Conservation (phyloP, 2,888 invertebrate genomes). For the Lepeophtheirus nordmannii region DNA sequence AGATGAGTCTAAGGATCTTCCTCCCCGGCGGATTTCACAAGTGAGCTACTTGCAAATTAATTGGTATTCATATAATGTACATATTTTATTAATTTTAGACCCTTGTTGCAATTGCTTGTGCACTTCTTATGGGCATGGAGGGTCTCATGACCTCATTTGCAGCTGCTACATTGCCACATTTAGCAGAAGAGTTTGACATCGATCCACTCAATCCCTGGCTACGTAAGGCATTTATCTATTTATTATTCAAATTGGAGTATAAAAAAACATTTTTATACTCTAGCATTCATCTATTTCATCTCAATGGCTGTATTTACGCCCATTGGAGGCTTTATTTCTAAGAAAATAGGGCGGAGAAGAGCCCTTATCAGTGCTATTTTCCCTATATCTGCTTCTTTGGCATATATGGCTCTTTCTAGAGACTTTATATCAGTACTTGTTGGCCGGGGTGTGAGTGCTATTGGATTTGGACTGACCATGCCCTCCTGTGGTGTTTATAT, state of each 20-base stretch:
- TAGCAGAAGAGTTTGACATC: not conserved
- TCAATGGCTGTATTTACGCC: slow-evolving; percentile 1
- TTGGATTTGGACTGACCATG: not conserved
- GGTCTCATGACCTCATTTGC: slow-evolving; percentile 1
- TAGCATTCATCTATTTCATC: not conserved
- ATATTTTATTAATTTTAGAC: not conserved
- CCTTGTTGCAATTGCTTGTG: not conserved
- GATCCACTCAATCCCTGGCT: not conserved
- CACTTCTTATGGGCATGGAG: not conserved
- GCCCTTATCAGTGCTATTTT: not conserved
- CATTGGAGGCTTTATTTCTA: not conserved
- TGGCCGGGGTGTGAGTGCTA: not conserved
- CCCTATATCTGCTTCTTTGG: not conserved
- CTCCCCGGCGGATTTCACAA: too few relatives aligned
- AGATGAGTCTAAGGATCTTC: too few relatives aligned
- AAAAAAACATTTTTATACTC: not conserved
- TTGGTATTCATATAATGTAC: not conserved
- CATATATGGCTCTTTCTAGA: not conserved
- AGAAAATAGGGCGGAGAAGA: not conserved
- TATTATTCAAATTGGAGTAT: too few relatives aligned
- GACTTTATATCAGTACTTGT: not conserved
- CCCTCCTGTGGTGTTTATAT: not conserved
- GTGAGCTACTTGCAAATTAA: too few relatives aligned
- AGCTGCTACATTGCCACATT: not conserved
- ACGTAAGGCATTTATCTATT: not conserved